Conservation (phyloP, 2,888 invertebrate genomes). For the Muschampia plurimacula region DNA sequence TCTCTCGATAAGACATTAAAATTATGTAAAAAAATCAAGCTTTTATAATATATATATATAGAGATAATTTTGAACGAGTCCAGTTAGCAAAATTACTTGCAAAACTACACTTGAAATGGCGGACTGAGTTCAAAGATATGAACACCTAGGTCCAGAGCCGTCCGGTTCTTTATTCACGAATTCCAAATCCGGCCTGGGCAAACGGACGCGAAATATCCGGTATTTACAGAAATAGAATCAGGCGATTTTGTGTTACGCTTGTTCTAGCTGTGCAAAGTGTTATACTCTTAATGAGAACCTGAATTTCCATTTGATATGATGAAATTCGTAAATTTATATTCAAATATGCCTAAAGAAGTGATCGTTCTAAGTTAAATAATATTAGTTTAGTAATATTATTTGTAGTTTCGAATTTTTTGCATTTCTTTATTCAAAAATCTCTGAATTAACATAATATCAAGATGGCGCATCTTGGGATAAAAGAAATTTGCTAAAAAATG, state of each 20-base stretch:
- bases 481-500: not conserved
- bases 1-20: too few relatives aligned
- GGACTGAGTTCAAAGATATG: conserved; percentile 14
- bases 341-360: not conserved
- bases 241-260: conserved; percentile 16
- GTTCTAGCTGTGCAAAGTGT: not conserved
- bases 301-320: not conserved
- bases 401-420: too few relatives aligned
- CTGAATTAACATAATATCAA: not conserved
- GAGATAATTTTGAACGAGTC: too few relatives aligned
- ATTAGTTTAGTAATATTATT: too few relatives aligned
- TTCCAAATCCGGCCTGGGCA: conserved; percentile 25
- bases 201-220: conserved; percentile 28
- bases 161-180: conserved; percentile 33
- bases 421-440: not conserved
- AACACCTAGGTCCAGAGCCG: conserved; percentile 29
- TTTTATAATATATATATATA: too few relatives aligned
- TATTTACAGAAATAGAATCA: conserved; percentile 30
- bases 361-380: too few relatives aligned
- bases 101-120: not conserved
- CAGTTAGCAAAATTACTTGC: too few relatives aligned
- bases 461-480: not conserved
- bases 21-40: too few relatives aligned
- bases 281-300: not conserved
- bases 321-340: not conserved